Evolutionary conservation across 2,888 invertebrate species (phyloP), one percentile per base, ranked within the genome.

Genomic region (Morpho deidamia): DNA sequence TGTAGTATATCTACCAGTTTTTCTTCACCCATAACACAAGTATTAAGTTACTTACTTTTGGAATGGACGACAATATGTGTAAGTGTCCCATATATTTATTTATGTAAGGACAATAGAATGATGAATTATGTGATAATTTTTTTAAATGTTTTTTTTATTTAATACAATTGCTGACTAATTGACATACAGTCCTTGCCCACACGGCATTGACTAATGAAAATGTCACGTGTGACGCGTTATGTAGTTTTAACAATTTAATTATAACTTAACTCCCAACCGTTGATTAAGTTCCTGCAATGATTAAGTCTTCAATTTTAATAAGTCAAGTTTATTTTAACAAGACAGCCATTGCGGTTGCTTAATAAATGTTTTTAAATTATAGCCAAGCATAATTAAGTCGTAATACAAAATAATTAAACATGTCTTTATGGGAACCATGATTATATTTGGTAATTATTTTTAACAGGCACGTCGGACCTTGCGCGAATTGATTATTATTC

Each of bases 261-360:
- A 53, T 11, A 44, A 33, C 33, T 39, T 48, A 39, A 39, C 39
- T 34, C 34, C 11, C 33, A 41, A 48, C 53, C 39, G 32, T 45
- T 51, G 38, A 53, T 51, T 51, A 47, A 53, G 49, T 47, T 48
- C 42, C 10, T 37, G 38, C 39, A 44, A 46, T 43, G 42, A 59
- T 44, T 48, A 38, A 56, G 50, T 48, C 53, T 44, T 52, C 56
- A 48, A 40, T 48, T 58, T 58, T 38, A 54, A 58, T 44, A 46
- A 52, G 52, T 55, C 55, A 52, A 52, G 52, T 43, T 44, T 37
- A 49, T 44, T 45, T 54, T 54, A 48, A 51, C 54, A 40, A 54
- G 54, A 37, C 41, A 48, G 14, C 48, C 40, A 54, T 47, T 57
- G 10, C 34, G 10, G 42, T 55, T 55, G 43, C 53, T 51, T 40